Evolutionary conservation across 2,797 vertebrate species (phyloP).

Genomic region (Tragopan temminckii): DNA sequence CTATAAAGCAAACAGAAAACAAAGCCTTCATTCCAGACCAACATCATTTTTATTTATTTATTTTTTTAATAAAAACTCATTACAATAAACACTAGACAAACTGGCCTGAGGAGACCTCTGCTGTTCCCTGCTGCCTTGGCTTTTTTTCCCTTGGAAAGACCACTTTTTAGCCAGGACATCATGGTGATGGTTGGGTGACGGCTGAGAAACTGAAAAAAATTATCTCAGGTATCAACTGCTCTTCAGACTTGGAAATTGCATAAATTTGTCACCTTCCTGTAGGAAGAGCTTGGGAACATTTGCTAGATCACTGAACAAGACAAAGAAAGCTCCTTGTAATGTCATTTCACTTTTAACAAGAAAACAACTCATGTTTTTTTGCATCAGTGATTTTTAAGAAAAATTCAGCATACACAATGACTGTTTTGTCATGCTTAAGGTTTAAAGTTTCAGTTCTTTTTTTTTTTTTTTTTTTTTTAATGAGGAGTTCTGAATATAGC

Average conservation of each 20-base stretch:
- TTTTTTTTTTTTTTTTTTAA: background rate
- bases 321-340: background rate
- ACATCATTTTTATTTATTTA: background rate
- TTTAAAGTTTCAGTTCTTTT: constrained; percentile 24
- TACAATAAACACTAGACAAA: background rate
- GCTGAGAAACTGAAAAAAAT: background rate
- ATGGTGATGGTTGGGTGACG: background rate
- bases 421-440: background rate
- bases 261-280: background rate
- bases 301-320: background rate
- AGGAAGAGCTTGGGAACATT: background rate
- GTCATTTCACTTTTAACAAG: background rate
- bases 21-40: background rate
- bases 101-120: background rate
- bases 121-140: background rate
- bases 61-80: background rate
- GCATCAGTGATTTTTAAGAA: background rate
- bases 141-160: background rate
- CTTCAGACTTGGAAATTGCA: background rate
- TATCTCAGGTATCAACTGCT: background rate
- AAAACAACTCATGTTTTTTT: background rate
- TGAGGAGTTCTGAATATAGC: background rate
- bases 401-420: background rate
- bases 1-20: background rate
- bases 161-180: background rate